Evolutionary conservation across 2,888 invertebrate species (phyloP).

Genomic region (Pollenia labialis): DNA sequence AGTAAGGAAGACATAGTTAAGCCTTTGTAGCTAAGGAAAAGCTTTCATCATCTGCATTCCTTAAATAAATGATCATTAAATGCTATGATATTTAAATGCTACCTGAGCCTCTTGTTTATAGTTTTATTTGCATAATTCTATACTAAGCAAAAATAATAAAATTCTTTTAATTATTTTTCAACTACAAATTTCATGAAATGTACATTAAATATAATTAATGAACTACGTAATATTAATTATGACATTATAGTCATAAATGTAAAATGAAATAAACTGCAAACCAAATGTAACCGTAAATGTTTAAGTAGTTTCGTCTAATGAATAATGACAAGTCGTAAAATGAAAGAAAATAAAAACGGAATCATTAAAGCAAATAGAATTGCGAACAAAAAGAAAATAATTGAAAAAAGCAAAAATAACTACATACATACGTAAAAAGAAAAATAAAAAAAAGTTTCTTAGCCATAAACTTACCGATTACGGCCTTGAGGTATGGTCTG

Average conservation of each 20-base stretch:
- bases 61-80: no score
- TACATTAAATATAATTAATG: slow-evolving; percentile 26
- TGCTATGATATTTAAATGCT: no score
- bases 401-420: slow-evolving; percentile 7
- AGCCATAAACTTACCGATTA: slow-evolving; percentile 66
- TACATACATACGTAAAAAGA: not conserved
- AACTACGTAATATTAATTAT: slow-evolving; percentile 49
- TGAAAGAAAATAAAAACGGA: slow-evolving; percentile 13
- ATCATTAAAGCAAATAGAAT: slow-evolving; percentile 29
- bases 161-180: not conserved
- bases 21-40: no score
- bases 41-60: no score
- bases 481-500: slow-evolving; percentile 54
- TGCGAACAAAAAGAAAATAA: slow-evolving; percentile 4
- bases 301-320: slow-evolving; percentile 14
- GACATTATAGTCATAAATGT: slow-evolving; percentile 45
- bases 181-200: not conserved
- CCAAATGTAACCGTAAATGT: slow-evolving; percentile 26
- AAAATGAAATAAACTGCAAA: slow-evolving; percentile 17
- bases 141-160: no score
- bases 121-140: no score
- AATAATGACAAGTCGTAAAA: slow-evolving; percentile 37
- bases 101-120: no score
- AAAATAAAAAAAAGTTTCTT: slow-evolving; percentile 15
- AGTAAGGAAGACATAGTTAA: no score